Percentiles rank a stretch among this genome's conserved stretches.
phyloP scores from a whole-genome alignment of 2,113 vertebrate genomes.

The Tenrec ecaudatus region DNA sequence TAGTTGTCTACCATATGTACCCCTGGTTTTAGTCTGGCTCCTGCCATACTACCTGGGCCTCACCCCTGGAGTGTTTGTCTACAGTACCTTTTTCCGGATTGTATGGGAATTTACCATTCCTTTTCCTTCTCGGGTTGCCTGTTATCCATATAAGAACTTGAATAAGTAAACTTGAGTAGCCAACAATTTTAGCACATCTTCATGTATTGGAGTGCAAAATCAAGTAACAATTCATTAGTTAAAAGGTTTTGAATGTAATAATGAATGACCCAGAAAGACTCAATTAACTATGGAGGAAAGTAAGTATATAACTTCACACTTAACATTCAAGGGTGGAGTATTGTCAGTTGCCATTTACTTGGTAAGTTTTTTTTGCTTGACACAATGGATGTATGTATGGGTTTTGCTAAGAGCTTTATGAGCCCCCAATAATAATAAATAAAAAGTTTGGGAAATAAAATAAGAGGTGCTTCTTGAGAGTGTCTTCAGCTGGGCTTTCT shows the following conservation, averaged over 20 bases:
- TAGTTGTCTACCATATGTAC: too few species aligned
- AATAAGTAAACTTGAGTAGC: neutral
- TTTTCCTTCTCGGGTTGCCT: neutral
- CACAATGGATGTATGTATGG: too few species aligned
- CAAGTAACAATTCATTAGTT: neutral
- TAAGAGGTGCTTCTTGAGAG: too few species aligned
- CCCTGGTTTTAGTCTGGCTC: too few species aligned
- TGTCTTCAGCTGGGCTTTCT: too few species aligned
- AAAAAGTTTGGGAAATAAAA: too few species aligned
- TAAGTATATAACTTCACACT: neutral
- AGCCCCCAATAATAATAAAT: too few species aligned
- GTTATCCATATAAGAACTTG: neutral
- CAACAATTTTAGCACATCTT: neutral
- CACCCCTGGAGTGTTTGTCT: too few species aligned
- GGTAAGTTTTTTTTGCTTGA: too few species aligned
- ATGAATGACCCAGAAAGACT: neutral
- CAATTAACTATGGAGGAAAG: neutral
- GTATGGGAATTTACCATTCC: neutral
- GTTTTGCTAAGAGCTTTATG: too few species aligned
- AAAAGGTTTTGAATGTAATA: neutral
- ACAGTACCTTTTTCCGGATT: constrained; percentile 15
- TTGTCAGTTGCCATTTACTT: neutral
- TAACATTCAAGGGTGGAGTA: neutral
- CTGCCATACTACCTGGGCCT: too few species aligned
- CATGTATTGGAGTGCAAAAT: neutral